Percentiles rank a stretch among this genome's conserved stretches.
Conservation (phyloP, 2,797 vertebrate genomes). For the Glyptemys insculpta region DNA sequence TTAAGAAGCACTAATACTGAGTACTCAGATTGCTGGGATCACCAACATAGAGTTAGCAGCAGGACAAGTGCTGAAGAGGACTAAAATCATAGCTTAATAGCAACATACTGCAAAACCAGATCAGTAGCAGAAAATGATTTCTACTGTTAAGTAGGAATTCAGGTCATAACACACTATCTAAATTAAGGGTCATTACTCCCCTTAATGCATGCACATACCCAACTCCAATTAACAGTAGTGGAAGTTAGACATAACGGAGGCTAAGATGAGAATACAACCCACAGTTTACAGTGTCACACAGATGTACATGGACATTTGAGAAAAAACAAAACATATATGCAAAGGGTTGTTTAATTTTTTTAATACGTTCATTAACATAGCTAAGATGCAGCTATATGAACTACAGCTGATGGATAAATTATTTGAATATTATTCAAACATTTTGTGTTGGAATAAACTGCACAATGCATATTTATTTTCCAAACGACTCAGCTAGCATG, state of each 20-base stretch:
- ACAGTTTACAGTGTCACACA: background rate
- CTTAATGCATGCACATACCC: background rate
- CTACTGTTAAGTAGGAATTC: background rate
- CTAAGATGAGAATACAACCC: background rate
- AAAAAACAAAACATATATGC: background rate
- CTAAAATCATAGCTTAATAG: slow-evolving; percentile 1
- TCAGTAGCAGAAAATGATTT: background rate
- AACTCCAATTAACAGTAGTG: background rate
- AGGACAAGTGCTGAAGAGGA: background rate
- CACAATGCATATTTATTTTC: background rate
- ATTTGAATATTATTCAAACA: background rate
- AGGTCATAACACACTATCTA: background rate
- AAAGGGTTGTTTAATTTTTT: background rate
- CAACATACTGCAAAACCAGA: background rate
- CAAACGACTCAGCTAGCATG: background rate
- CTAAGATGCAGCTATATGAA: background rate
- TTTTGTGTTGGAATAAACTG: background rate
- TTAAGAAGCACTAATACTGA: background rate
- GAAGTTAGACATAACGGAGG: background rate
- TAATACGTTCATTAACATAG: background rate
- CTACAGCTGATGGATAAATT: no score
- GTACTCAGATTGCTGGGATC: background rate
- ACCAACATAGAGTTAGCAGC: background rate
- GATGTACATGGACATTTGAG: background rate
- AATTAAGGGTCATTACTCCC: background rate